Conservation (phyloP, 1,140 invertebrate genomes). For the Apis dorsata region DNA sequence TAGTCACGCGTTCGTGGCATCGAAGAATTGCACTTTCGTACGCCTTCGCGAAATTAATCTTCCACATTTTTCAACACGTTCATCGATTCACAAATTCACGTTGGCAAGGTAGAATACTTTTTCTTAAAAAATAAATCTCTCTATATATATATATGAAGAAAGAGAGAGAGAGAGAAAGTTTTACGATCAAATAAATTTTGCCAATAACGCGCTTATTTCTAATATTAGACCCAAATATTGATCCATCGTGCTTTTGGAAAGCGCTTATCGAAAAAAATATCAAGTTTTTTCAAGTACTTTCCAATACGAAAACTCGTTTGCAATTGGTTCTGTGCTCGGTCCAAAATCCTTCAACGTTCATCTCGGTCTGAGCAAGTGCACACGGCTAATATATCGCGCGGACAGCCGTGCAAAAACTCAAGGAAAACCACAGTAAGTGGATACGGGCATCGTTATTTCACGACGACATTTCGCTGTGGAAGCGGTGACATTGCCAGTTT, state of each 20-base stretch:
- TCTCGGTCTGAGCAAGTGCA: background rate
- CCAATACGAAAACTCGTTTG: background rate
- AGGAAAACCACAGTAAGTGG: constrained; percentile 69
- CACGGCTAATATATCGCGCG: constrained; percentile 9
- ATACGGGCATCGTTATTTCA: constrained; percentile 58
- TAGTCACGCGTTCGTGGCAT: background rate
- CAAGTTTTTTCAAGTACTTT: background rate
- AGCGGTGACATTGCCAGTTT: background rate
- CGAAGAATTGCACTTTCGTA: constrained; percentile 23
- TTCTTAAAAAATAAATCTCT: no score
- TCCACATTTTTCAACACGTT: background rate
- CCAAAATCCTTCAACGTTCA: background rate
- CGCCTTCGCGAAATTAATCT: background rate
- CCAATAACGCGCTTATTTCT: no score
- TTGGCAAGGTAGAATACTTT: no score
- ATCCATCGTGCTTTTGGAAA: no score
- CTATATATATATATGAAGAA: no score
- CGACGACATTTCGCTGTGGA: constrained; percentile 44
- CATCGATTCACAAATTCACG: no score
- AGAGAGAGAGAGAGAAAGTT: no score
- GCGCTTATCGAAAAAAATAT: background rate
- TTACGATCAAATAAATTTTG: no score
- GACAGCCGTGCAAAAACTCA: constrained; percentile 51
- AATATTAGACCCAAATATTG: no score
- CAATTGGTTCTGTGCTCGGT: background rate